Evolutionary conservation across 2,113 vertebrate genomes (phyloP).

Genomic region (Craseonycteris thonglongyai): DNA sequence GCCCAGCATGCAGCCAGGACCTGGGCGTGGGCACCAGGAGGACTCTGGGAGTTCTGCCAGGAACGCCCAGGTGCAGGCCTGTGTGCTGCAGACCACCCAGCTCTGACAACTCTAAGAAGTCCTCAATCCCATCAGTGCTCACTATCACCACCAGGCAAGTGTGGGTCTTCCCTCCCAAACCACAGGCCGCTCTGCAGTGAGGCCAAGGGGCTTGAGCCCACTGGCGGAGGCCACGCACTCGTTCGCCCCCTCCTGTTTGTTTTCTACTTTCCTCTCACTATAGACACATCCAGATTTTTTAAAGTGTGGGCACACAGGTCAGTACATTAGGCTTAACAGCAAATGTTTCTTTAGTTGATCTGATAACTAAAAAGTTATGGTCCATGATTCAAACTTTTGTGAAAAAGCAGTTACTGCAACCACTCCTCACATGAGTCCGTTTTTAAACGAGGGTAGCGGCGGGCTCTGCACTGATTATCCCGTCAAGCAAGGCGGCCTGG

Average conservation of each 20-base stretch:
- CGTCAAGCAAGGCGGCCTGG: background rate
- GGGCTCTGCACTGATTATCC: background rate
- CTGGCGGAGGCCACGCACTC: too few relatives aligned
- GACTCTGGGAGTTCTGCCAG: background rate
- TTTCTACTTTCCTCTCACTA: background rate
- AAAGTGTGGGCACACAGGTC: background rate
- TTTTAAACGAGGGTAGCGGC: background rate
- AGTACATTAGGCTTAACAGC: background rate
- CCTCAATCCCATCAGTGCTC: background rate
- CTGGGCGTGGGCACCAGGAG: background rate
- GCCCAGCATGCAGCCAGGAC: background rate
- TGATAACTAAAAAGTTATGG: conserved; percentile 22
- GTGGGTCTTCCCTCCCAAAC: background rate
- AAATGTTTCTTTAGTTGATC: conserved; percentile 1
- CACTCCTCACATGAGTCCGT: background rate
- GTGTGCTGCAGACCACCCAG: background rate
- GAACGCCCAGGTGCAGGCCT: background rate
- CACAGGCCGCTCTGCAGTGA: background rate
- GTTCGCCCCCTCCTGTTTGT: background rate
- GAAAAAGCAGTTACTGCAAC: background rate
- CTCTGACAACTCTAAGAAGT: background rate
- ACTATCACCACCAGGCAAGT: background rate
- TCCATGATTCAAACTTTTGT: conserved; percentile 19
- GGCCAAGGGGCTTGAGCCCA: background rate
- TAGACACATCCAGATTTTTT: background rate